Conservation (phyloP, 2,888 invertebrate genomes). For the Microctonus hyperodae region DNA sequence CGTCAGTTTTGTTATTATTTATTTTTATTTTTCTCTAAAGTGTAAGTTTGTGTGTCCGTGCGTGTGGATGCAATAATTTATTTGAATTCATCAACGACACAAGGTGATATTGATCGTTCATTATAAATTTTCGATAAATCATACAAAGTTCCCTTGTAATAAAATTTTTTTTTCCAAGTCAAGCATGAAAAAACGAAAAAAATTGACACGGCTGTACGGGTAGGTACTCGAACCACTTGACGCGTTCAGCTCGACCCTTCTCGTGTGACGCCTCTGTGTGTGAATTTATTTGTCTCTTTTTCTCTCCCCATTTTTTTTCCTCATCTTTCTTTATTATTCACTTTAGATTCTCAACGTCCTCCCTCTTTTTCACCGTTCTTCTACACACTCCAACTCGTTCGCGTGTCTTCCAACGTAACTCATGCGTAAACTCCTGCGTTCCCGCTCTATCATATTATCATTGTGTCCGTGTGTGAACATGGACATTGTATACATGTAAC, state of each 20-base stretch:
- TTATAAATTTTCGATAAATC: background rate
- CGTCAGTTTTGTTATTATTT: too few relatives aligned
- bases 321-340: background rate
- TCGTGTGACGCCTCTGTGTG: background rate
- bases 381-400: background rate
- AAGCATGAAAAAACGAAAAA: background rate
- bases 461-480: background rate
- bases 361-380: background rate
- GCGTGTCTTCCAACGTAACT: background rate
- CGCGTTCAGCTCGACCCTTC: background rate
- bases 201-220: background rate
- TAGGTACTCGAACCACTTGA: constrained; percentile 7
- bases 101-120: constrained; percentile 8
- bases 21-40: too few relatives aligned
- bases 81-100: background rate
- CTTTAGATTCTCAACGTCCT: too few relatives aligned
- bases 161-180: background rate
- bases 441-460: background rate
- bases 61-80: background rate
- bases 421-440: background rate
- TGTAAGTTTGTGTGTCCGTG: background rate
- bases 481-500: too few relatives aligned
- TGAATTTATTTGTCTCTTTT: background rate
- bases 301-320: background rate
- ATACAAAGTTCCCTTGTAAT: too few relatives aligned